Conservation (phyloP, 1,140 invertebrate species). For the Aphaenogaster ashmeadi region DNA sequence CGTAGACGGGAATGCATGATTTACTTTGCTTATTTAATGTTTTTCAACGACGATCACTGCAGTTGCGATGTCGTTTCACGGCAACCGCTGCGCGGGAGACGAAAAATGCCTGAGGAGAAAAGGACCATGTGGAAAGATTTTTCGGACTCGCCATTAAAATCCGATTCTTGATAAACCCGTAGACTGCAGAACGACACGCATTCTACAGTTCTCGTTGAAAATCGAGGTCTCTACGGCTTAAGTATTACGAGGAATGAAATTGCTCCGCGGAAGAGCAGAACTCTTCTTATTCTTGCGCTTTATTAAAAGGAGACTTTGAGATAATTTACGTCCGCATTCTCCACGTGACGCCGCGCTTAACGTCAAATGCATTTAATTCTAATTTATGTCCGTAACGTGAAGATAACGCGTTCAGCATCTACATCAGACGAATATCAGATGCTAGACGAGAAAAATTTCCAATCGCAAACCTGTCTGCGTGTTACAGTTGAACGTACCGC, state of each 20-base stretch:
- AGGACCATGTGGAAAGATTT: not conserved
- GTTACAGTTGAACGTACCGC: not conserved
- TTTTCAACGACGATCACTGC: not conserved
- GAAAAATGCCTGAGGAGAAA: not conserved
- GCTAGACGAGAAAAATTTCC: not conserved
- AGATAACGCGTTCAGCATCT: conserved; percentile 5
- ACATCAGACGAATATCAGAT: conserved; percentile 13
- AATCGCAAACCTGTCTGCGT: not conserved
- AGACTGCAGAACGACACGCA: not conserved
- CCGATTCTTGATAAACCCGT: conserved; percentile 33
- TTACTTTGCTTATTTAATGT: conserved; percentile 42
- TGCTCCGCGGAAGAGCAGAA: not conserved
- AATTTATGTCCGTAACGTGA: conserved; percentile 31
- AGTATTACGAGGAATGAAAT: conserved; percentile 44
- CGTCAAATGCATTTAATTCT: conserved; percentile 45
- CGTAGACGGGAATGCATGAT: conserved; percentile 33
- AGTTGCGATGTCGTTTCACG: conserved; percentile 19
- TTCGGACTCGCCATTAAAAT: conserved; percentile 43
- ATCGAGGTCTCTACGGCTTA: conserved; percentile 22
- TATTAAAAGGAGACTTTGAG: conserved; percentile 24
- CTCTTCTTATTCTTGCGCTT: not conserved
- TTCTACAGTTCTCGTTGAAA: not conserved
- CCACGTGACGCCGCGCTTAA: not conserved
- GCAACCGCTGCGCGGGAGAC: not conserved
- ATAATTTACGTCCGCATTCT: conserved; percentile 41